phyloP scores from a whole-genome alignment of 2,888 invertebrate genomes.

The Aspidiotus destructor region DNA sequence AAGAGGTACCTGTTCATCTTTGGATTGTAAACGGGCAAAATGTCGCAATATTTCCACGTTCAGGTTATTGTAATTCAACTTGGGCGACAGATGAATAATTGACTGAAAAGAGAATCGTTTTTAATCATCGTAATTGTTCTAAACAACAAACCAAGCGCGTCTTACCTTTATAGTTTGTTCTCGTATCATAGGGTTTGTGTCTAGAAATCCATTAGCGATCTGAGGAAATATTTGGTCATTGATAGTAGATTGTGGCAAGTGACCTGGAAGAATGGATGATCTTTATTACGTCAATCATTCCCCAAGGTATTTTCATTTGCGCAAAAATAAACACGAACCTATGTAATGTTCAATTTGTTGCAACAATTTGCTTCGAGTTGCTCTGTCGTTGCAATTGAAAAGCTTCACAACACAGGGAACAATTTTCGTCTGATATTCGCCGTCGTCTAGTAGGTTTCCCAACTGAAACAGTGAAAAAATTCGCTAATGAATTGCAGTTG shows the following conservation, averaged over 20 bases:
- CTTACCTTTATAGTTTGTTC: constrained; percentile 91
- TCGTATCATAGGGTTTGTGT: constrained; percentile 91
- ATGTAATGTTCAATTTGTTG: constrained; percentile 90
- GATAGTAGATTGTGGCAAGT: constrained; percentile 52
- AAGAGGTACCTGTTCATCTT: constrained; percentile 73
- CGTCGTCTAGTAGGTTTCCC: constrained; percentile 77
- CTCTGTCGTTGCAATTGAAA: constrained; percentile 90
- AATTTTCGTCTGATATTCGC: constrained; percentile 90
- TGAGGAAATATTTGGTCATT: constrained; percentile 94
- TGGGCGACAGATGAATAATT: constrained; percentile 87
- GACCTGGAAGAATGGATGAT: constrained; percentile 42
- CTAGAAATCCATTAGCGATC: constrained; percentile 87
- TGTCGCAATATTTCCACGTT: constrained; percentile 93
- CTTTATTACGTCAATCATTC: not conserved
- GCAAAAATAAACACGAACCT: constrained; percentile 39
- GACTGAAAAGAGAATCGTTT: constrained; percentile 50
- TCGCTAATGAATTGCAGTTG: not conserved
- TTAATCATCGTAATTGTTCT: no score
- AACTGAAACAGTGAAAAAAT: constrained; percentile 53
- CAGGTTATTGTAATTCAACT: constrained; percentile 92
- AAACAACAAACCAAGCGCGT: not conserved
- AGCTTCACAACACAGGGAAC: constrained; percentile 96
- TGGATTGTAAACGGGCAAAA: constrained; percentile 88
- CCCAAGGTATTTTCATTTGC: not conserved
- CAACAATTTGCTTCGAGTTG: constrained; percentile 83